Evolutionary conservation across 2,888 invertebrate species (phyloP), one percentile per base, ranked within the genome.

Genomic region (Phyto melanocephala): DNA sequence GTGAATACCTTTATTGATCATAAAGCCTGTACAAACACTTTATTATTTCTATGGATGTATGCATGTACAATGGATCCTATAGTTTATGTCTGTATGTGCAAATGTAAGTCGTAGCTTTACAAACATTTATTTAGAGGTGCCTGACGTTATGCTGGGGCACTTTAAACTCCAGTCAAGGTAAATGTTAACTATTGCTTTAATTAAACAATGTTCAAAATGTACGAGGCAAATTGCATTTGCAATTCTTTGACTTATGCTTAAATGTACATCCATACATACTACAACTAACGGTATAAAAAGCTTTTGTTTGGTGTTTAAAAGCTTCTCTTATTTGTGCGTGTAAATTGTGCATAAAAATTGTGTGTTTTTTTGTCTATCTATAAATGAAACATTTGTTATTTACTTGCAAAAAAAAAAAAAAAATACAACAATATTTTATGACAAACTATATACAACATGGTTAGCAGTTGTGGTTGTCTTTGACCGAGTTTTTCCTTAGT

Each of bases 401-500:
- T 47, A n/a, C 22, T 35, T 50, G 22, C 3, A 42, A 22, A 2
- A 10, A n/a, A n/a, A n/a, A n/a, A n/a, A n/a, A n/a, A n/a, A n/a
- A n/a, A 50, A 17, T 58, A 13, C 22, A 50, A 35, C 20, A 35
- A 50, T 8, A 37, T 40, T 50, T 37, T 50, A 40, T 56, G 58
- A 40, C 47, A 67, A 28, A 28, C 28, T 28, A 5, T 28, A 28
- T 13, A 68, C 22, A 52, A 33, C 4, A 28, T 28, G 28, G 17
- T 20, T 35, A 50, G 50, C 24, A 8, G 11, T 74, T 68, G 78
- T 75, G 74, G 81, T 78, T 81, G 81, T 56, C 81, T 78, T 81
- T 81, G 81, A 81, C 81, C 81, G 78, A 78, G 78, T 65, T 81
- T 81, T 80, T 68, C 68, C 45, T 63, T 47, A 68, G 37, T 45